phyloP scores from a whole-genome alignment of 2,113 vertebrate species.

The Arizona elegans region DNA sequence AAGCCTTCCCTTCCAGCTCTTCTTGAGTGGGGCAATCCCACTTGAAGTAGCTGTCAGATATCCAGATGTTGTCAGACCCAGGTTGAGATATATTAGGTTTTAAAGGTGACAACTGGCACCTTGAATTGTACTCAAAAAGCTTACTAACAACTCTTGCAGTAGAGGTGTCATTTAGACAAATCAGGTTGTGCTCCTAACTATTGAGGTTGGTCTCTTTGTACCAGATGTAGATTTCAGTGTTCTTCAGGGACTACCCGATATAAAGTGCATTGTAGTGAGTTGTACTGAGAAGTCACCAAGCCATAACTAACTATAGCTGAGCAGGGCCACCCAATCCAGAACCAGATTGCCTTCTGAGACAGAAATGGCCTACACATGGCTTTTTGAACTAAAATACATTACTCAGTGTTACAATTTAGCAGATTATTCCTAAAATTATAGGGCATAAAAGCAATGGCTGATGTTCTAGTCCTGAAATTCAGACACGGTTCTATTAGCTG shows the following conservation, averaged over 20 bases:
- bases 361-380: not conserved
- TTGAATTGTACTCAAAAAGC: not conserved
- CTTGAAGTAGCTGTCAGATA: not conserved
- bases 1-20: not conserved
- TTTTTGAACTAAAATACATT: not conserved
- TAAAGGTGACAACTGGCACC: not conserved
- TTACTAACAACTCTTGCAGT: not conserved
- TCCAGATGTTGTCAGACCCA: not conserved
- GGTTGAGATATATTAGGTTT: not conserved
- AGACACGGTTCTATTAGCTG: not conserved
- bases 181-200: not conserved
- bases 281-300: not conserved
- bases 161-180: not conserved
- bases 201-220: not conserved
- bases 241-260: not conserved
- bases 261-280: not conserved
- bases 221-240: not conserved
- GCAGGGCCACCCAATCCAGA: not conserved
- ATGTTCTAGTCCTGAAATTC: not conserved
- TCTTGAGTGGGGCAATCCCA: not conserved
- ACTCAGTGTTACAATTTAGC: not conserved
- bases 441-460: not conserved
- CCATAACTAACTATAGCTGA: not conserved
- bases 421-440: not conserved
- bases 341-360: not conserved